Conservation (phyloP, 2,113 vertebrate genomes). For the Jacana jacana region DNA sequence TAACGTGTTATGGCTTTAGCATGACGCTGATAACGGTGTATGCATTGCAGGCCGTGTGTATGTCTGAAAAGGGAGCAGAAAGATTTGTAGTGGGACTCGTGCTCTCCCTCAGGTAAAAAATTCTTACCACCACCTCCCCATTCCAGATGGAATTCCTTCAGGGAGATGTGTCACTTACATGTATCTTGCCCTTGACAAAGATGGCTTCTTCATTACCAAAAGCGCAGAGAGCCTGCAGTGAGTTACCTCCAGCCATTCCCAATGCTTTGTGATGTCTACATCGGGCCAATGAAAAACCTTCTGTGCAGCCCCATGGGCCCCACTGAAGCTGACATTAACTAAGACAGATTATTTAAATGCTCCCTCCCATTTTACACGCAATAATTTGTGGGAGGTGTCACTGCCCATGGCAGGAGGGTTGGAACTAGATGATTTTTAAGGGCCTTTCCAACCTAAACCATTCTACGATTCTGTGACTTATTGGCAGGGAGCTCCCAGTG, state of each 20-base stretch:
- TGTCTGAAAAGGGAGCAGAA: neutral
- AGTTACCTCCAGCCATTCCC: slow-evolving; percentile 96
- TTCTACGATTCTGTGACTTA: neutral
- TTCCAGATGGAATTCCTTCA: neutral
- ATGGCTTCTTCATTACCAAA: slow-evolving; percentile 95
- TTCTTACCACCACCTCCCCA: neutral
- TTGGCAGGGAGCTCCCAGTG: neutral
- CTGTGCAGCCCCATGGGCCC: neutral
- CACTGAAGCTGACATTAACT: neutral
- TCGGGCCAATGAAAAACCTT: neutral
- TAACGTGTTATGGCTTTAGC: neutral
- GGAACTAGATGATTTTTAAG: neutral
- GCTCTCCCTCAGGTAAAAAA: neutral
- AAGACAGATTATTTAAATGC: neutral
- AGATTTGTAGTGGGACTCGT: neutral
- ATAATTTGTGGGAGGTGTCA: neutral
- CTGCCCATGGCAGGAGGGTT: neutral
- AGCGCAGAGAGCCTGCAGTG: slow-evolving; percentile 94
- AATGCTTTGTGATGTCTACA: slow-evolving; percentile 94
- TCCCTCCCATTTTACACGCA: neutral
- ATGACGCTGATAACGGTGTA: neutral
- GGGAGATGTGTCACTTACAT: slow-evolving; percentile 70
- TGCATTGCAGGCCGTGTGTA: neutral
- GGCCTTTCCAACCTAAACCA: neutral
- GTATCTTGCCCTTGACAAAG: slow-evolving; percentile 96